phyloP scores from a whole-genome alignment of 2,888 invertebrate genomes.

The Dastarcus helophoroides region DNA sequence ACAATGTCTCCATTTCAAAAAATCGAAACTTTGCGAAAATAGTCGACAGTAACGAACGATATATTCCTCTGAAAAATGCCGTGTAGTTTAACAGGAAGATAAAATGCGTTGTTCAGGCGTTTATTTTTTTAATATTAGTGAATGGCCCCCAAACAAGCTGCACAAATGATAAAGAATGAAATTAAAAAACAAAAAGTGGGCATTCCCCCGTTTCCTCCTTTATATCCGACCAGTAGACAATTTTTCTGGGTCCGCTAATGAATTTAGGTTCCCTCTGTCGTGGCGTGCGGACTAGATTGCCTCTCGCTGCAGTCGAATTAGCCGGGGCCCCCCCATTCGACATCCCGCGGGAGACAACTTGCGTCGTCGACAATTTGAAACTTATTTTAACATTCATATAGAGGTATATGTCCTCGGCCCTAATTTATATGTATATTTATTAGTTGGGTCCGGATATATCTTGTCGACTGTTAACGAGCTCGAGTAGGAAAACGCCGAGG shows the following conservation, averaged over 20 bases:
- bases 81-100: too few species aligned
- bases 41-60: too few species aligned
- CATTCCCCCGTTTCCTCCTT: conserved; percentile 13
- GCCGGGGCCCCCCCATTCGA: conserved; percentile 23
- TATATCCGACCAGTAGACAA: conserved; percentile 20
- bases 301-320: conserved; percentile 26
- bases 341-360: conserved; percentile 37
- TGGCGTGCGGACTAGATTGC: conserved; percentile 27
- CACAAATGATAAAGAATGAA: conserved; percentile 25
- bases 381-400: conserved; percentile 46
- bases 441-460: conserved; percentile 30
- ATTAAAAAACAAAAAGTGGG: conserved; percentile 20
- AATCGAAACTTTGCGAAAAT: too few species aligned
- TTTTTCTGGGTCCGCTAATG: conserved; percentile 28
- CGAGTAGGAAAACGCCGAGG: conserved; percentile 19
- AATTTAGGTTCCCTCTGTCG: conserved; percentile 31
- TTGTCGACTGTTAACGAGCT: conserved; percentile 17
- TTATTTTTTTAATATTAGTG: too few species aligned
- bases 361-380: conserved; percentile 44
- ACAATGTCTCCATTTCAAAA: too few species aligned
- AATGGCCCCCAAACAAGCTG: too few species aligned
- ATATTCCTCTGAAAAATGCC: too few species aligned
- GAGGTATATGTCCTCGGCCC: conserved; percentile 32
- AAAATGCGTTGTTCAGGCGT: too few species aligned
- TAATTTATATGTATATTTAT: conserved; percentile 42